Percentiles rank a stretch among this genome's conserved stretches.
These are phyloP conservation scores for Microcebus murinus DNA, from an alignment of 2,113 vertebrate genomes.

Conservation along the genomic window DNA sequence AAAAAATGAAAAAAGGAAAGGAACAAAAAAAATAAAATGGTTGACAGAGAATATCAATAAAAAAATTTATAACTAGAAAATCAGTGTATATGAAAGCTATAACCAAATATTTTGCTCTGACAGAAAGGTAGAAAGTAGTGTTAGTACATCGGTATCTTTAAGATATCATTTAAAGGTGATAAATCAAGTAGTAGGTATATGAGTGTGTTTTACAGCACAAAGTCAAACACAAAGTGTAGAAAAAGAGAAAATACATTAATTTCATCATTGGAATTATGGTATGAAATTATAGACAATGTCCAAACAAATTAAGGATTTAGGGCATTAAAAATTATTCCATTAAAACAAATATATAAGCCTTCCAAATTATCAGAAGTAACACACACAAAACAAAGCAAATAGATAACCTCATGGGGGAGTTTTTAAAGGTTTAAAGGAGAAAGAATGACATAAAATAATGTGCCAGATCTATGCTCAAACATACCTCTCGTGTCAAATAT, in stretches of 20 bases:
- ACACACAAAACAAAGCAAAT: not conserved
- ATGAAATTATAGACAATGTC: not conserved
- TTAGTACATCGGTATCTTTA: not conserved
- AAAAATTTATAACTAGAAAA: not conserved
- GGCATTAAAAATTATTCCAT: not conserved
- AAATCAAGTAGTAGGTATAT: not conserved
- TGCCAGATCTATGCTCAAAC: conserved; percentile 20
- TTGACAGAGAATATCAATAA: not conserved
- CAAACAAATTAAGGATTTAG: not conserved
- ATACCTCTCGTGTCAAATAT: not conserved
- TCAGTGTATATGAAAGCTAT: not conserved
- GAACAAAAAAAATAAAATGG: not conserved
- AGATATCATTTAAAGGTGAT: not conserved
- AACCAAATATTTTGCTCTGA: not conserved
- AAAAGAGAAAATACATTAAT: not conserved
- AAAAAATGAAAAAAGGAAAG: not conserved
- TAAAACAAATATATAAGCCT: not conserved
- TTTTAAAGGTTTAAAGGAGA: conserved; percentile 7
- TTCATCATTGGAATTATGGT: not conserved
- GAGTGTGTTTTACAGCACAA: not conserved
- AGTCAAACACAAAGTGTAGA: not conserved
- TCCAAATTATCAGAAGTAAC: not conserved
- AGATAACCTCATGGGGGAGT: not conserved
- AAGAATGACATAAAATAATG: not conserved
- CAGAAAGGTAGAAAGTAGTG: not conserved